Evolutionary conservation across 2,888 invertebrate species (phyloP), one percentile per base, ranked within the genome.

Genomic region (Bombylius major): DNA sequence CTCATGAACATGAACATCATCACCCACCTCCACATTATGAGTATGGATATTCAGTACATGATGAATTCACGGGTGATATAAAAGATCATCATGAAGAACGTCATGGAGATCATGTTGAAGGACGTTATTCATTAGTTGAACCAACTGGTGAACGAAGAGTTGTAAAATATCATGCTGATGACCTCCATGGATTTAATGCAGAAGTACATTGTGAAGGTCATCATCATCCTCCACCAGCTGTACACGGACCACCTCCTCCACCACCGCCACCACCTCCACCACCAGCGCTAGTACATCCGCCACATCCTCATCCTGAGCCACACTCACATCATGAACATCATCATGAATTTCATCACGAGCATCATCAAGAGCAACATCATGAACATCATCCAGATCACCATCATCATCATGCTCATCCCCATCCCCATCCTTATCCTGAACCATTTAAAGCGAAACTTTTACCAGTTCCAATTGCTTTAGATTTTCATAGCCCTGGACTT

Each of bases 161-260:
- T 46, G 79, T 79, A n/a, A 74, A 77, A 32, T 79, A 79, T 67
- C 72, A 73, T 55, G 76, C 79, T 33, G 78, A 78, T 64, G 69
- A 73, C 13, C 75, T 75, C 62, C 74, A 68, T 59, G 79, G 79
- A 56, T 79, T 79, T 69, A 77, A 78, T 64, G 79, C 79, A 5
- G 65, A 77, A 46, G 79, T 79, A 3, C 72, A 71, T 58, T 76
- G 75, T 47, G 76, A 77, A 63, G 39, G 39, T 5, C 7, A 11
- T 8, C 11, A 42, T 42, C 39, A 8, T 42, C 12, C 39, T 11
- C 11, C 12, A 42, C 39, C 39, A 42, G 39, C 11, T 11, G 7
- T 8, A 36, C 34, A 36, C 8, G 5, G 7, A 36, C 7, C 7
- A 34, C 7, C 5, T 34, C 34, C 5, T 34, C 34, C 5, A 6